Base-by-base conservation (phyloP, 2,797 vertebrate species). In the Esox lucius region DNA sequence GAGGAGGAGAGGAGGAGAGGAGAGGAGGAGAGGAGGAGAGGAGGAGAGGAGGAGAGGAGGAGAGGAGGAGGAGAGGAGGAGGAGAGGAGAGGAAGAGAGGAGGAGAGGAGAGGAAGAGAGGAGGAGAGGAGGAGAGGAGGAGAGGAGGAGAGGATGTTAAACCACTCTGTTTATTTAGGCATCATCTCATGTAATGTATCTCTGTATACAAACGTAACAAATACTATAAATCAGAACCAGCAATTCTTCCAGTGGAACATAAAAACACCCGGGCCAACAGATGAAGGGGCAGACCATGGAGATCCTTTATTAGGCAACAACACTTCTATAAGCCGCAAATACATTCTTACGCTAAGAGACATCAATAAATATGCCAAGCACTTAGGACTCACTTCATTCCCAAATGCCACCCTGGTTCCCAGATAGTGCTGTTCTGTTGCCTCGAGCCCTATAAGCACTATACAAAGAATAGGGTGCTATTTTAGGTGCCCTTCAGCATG, bases 61-160 rank as follows among this genome's bases (percentile, higher is more conserved):
- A 5, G 56, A 22, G 5, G 11, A n/a, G 9, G 6, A 11, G 11
- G 62, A 9, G 1, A 16, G 1, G 24, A 6, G 13, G 1, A 33
- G 2, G 13, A 12, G 19, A 1, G 1, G 1, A 5, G 56, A 22
- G 5, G 11, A n/a, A 5, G 5, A 13, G 53, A 53, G 13, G 1
- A 33, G 2, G 13, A 12, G 19, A 1, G 1, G 1, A 5, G 56
- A 22, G 5, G 11, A 24, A 1, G 0, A 16, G 46, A 48, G 0
- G 1, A 4, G 16, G 0, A 0, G 46, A 17, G 0, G 17, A 17
- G 16, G 0, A 51, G 16, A 51, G 0, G 4, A 15, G 17, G 4
- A 17, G 16, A 19, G 28, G 7, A 61, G 1, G 61, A 4, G n/a
- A 17, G 1, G 67, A 59, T 12, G 39, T 7, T 42, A 42, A 42